Percentiles rank a stretch among this genome's conserved stretches.
phyloP scores from a whole-genome alignment of 2,797 vertebrate species.

The Chiroxiphia lanceolata region DNA sequence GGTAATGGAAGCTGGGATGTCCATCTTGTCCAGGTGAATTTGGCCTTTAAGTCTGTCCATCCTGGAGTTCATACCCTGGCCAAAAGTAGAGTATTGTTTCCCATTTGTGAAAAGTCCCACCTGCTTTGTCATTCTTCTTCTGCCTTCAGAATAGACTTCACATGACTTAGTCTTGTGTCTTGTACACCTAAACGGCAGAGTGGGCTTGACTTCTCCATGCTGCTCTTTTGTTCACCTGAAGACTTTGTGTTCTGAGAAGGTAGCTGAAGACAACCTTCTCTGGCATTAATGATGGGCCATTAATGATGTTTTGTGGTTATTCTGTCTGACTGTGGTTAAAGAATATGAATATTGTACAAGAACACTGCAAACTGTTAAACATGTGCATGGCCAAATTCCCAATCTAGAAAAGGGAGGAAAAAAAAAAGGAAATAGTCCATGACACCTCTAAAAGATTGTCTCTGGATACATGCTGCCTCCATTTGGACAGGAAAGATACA shows the following conservation, averaged over 20 bases:
- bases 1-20: not conserved
- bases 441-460: not conserved
- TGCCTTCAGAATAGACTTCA: not conserved
- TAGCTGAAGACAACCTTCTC: not conserved
- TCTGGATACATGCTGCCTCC: not conserved
- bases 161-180: not conserved
- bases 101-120: not conserved
- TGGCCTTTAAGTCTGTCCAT: not conserved
- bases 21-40: not conserved
- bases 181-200: not conserved
- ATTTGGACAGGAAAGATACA: not conserved
- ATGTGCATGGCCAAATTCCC: not conserved
- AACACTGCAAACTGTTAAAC: not conserved
- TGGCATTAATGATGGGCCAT: not conserved
- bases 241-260: fast-evolving
- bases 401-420: fast-evolving
- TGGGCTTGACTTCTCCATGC: not conserved
- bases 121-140: not conserved
- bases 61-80: not conserved
- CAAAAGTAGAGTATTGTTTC: not conserved
- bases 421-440: not conserved
- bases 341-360: not conserved
- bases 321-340: not conserved
- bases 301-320: not conserved
- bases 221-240: not conserved